Evolutionary conservation across 2,888 invertebrate species (phyloP), one percentile per base, ranked within the genome.

Genomic region (Orthonevra nobilis): DNA sequence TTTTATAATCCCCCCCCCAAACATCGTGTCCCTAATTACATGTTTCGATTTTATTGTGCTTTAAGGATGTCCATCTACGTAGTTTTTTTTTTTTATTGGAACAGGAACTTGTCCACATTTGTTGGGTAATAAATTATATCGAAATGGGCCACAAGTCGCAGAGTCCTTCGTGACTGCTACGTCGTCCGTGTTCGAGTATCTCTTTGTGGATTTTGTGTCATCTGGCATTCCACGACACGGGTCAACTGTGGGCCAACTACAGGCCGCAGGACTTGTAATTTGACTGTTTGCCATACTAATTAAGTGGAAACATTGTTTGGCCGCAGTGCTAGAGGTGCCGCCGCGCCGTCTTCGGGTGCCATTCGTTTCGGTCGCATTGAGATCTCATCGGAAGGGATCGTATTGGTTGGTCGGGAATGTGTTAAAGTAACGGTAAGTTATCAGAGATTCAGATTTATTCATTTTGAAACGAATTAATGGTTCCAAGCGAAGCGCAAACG

Each of bases 201-300:
- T 52, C 17, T 30, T 23, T 23, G 19, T 12, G 3, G 20, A 34
- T 30, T 68, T 42, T 46, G 61, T 75, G 77, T 77, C 70, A 70
- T 72, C 58, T 44, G 64, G 28, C 58, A 77, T 77, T 70, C 70
- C 70, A 72, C 52, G 52, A 54, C 64, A 20, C 20, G 58, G 77
- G 77, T 77, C 77, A 77, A 77, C 32, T 70, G 44, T 69, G 54
- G 48, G 9, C 40, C 38, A 4, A 23, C 23, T 5, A 23, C 23
- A 3, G 23, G 3, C 23, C 23, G 23, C 5, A 46, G 64, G 77
- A 64, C 28, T 52, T 48, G 19, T 34, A 64, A 77, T 72, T 77
- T 64, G 72, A 70, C 64, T 77, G 70, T 63, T 70, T 70, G 70
- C 75, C 63, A 64, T 77, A 70, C 75, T 77, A 77, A 77, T 77